These are phyloP conservation scores for Phacellophora camtschatica DNA, from an alignment of 30 jellyfish, hydroid and myxozoan species.

Conservation along the genomic window DNA sequence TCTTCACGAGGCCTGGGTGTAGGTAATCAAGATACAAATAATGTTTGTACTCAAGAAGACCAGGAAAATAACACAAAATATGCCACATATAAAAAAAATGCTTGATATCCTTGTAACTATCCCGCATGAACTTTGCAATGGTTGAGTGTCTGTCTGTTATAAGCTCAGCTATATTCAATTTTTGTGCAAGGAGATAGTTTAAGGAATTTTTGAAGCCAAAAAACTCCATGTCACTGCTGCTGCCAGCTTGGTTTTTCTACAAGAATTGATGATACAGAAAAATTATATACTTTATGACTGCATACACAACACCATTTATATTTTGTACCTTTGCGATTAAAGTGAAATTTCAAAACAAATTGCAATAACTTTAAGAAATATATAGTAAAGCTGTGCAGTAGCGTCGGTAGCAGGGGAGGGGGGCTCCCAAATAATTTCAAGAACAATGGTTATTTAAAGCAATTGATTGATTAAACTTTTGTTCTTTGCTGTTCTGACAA, in stretches of 20 bases:
- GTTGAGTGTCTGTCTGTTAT: conserved; percentile 50
- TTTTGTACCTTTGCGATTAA: too few relatives aligned
- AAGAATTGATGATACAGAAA: background rate
- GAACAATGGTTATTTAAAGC: too few relatives aligned
- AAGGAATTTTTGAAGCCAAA: conserved; percentile 10
- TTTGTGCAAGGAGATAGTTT: background rate
- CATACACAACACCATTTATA: too few relatives aligned
- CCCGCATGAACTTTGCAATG: conserved; percentile 41
- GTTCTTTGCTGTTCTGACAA: too few relatives aligned
- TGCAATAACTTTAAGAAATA: too few relatives aligned
- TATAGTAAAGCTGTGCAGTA: too few relatives aligned
- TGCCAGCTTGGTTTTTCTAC: conserved; percentile 45
- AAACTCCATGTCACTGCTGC: conserved; percentile 48
- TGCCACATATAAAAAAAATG: conserved; percentile 37
- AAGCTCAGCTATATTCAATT: conserved; percentile 18
- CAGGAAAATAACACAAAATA: background rate
- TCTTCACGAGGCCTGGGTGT: too few relatives aligned
- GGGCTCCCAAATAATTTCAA: too few relatives aligned
- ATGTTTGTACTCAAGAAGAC: background rate
- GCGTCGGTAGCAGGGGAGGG: too few relatives aligned
- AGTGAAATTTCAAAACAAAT: too few relatives aligned
- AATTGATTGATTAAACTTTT: too few relatives aligned
- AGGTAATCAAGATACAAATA: background rate
- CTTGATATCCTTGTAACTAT: conserved; percentile 10
- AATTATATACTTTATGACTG: background rate